phyloP scores from a whole-genome alignment of 2,888 invertebrate genomes.

The Campoletis raptor region DNA sequence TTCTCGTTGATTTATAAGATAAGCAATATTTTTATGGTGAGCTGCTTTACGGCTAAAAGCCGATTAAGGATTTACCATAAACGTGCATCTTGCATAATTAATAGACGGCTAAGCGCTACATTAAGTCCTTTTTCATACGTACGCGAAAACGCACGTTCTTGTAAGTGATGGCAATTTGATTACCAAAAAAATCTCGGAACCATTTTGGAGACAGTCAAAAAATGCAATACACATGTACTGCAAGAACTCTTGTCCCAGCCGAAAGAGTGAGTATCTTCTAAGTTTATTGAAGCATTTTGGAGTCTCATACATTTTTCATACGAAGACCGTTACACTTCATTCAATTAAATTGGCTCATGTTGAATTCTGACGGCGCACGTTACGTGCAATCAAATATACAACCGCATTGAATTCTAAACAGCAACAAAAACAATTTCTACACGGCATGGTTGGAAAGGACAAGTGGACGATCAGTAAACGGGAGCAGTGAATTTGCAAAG shows the following conservation, averaged over 20 bases:
- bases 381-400: background rate
- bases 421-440: background rate
- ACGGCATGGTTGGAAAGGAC: background rate
- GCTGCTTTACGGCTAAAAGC: background rate
- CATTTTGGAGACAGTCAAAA: background rate
- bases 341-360: no score
- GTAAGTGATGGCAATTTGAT: background rate
- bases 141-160: background rate
- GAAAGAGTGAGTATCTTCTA: background rate
- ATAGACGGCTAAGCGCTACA: no score
- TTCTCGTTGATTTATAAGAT: background rate
- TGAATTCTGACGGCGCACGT: background rate
- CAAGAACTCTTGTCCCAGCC: background rate
- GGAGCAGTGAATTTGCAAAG: constrained; percentile 48
- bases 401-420: background rate
- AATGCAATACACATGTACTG: background rate
- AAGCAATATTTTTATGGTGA: background rate
- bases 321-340: no score
- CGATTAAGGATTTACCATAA: background rate
- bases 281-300: no score
- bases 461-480: constrained; percentile 52
- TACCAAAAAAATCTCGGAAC: background rate
- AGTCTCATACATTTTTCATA: no score
- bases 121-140: background rate
- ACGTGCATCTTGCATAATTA: no score